phyloP scores from a whole-genome alignment of 2,797 vertebrate species.

The Chanos chanos region DNA sequence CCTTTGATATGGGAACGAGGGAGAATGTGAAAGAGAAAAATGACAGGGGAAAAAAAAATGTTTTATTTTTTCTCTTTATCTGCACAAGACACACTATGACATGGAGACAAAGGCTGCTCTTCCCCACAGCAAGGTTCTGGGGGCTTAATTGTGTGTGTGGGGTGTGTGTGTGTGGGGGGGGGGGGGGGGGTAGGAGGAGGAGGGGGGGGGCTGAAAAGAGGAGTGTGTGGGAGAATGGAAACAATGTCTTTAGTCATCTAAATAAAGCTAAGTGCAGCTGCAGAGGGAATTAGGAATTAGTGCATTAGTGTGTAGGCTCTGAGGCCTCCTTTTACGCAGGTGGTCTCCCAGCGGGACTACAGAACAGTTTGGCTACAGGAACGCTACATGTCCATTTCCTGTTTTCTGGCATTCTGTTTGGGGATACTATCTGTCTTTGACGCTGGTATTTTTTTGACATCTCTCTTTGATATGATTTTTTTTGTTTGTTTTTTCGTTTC shows the following conservation, averaged over 20 bases:
- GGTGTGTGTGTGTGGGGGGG: constrained; percentile 6
- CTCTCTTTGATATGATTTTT: too few relatives aligned
- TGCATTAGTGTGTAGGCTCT: constrained; percentile 16
- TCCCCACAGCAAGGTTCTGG: constrained; percentile 31
- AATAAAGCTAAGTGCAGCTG: constrained; percentile 40
- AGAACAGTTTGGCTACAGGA: not conserved
- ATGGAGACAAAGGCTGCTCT: constrained; percentile 47
- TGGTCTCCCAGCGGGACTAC: constrained; percentile 13
- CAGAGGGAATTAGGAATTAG: constrained; percentile 31
- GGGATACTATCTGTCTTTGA: constrained; percentile 1
- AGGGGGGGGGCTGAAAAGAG: constrained; percentile 41
- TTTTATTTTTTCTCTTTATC: constrained; percentile 47
- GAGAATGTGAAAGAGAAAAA: constrained; percentile 43
- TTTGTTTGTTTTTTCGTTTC: too few relatives aligned
- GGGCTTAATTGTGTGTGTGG: constrained; percentile 44
- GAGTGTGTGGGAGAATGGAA: constrained; percentile 27
- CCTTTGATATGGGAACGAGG: constrained; percentile 48
- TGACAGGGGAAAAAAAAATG: constrained; percentile 30
- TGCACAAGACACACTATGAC: constrained; percentile 52
- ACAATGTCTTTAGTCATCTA: constrained; percentile 47
- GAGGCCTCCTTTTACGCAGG: too few relatives aligned
- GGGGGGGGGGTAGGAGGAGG: constrained; percentile 3
- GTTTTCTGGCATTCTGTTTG: not conserved
- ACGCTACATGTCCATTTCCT: not conserved
- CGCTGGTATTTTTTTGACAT: too few relatives aligned